These are phyloP conservation scores for Scalopus aquaticus DNA, from an alignment of 2,113 vertebrate genomes.

Conservation along the genomic window DNA sequence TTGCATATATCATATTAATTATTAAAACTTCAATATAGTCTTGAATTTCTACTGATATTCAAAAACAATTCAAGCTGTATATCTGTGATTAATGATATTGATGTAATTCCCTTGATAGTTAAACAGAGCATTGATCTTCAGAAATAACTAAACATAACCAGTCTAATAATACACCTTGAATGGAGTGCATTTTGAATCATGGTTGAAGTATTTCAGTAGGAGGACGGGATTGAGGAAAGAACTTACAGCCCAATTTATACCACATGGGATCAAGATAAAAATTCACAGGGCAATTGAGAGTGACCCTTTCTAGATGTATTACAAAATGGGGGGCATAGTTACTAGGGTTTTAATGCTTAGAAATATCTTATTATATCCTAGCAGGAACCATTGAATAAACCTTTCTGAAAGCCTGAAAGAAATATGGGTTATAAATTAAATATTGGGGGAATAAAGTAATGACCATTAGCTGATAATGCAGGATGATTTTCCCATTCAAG, in stretches of 20 bases:
- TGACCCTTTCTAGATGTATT: background rate
- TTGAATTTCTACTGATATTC: constrained; percentile 64
- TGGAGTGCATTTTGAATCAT: background rate
- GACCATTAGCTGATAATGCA: background rate
- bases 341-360: background rate
- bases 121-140: constrained; percentile 62
- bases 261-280: background rate
- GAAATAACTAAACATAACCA: constrained; percentile 22
- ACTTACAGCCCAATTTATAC: background rate
- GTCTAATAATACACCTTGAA: background rate
- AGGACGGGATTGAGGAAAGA: background rate
- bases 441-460: background rate
- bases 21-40: constrained; percentile 74
- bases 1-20: constrained; percentile 76
- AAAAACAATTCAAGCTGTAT: constrained; percentile 12
- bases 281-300: background rate
- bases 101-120: constrained; percentile 45
- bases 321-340: background rate
- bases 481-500: background rate
- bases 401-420: constrained; percentile 18
- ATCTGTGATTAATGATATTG: constrained; percentile 52
- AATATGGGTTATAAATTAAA: background rate
- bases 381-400: background rate
- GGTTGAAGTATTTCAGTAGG: background rate
- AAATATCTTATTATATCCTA: background rate